Evolutionary conservation across 2,888 invertebrate species (phyloP).

Genomic region (Flabesymbios commensalis): DNA sequence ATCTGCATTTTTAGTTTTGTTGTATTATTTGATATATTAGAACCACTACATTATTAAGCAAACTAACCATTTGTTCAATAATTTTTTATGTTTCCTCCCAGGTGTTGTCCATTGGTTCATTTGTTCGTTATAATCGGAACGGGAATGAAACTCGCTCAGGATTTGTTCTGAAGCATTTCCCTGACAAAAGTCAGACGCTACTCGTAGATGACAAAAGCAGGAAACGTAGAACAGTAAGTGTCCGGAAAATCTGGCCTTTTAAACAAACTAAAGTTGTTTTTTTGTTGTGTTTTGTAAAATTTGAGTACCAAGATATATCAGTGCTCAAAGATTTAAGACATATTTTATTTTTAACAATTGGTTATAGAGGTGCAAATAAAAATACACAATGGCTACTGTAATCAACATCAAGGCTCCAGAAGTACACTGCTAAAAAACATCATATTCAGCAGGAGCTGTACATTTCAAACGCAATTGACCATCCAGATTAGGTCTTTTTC

Average conservation of each 20-base stretch:
- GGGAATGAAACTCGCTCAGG: constrained; percentile 49
- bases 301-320: too few species aligned
- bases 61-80: not conserved
- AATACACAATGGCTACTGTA: too few species aligned
- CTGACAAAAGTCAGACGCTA: constrained; percentile 54
- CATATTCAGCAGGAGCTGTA: too few species aligned
- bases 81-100: constrained; percentile 20
- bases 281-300: not conserved
- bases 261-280: not conserved
- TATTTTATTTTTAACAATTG: too few species aligned
- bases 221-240: constrained; percentile 38
- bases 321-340: too few species aligned
- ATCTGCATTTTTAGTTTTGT: too few species aligned
- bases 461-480: too few species aligned
- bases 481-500: too few species aligned
- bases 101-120: constrained; percentile 54
- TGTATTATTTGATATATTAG: not conserved
- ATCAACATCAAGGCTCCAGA: too few species aligned
- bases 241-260: not conserved
- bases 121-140: constrained; percentile 49
- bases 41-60: not conserved
- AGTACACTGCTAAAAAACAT: too few species aligned
- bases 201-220: constrained; percentile 53
- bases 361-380: too few species aligned
- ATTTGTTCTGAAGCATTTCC: constrained; percentile 57